Evolutionary conservation across 2,888 invertebrate genomes (phyloP), one percentile per base, ranked within the genome.

Genomic region (Pollenia griseotomentosa): DNA sequence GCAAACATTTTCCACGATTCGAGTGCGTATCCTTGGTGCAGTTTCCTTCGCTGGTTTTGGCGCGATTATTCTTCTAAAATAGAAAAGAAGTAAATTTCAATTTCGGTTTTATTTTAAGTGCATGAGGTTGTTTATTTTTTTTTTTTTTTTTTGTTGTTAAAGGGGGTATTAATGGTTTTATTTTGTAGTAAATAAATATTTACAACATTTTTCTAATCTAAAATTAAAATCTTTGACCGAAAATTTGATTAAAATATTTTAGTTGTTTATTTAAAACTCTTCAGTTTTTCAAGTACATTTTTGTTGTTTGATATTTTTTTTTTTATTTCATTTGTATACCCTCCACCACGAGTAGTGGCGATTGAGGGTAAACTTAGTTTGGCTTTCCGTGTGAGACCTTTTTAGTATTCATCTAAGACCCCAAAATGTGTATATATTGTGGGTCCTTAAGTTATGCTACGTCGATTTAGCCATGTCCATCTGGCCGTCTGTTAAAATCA

Each of bases 171-270:
- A 57, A 46, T 70, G 12, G 10, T 59, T n/a, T 4, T 33, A 33
- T 48, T 48, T 16, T n/a, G 48, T 14, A 10, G 61, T n/a, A 51
- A 66, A 42, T 68, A 68, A 85, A 82, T 82, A 73, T 85, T 85
- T 65, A 16, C 66, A 59, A 59, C 1, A 78, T 61, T 78, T 77
- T 75, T 55, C 68, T 83, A 71, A 86, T 86, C 83, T 86, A 40
- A 79, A 85, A 86, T 79, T 79, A 48, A 83, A 86, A 79, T 83
- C 78, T 79, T 79, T 59, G 33, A 51, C 11, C 16, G 57, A 68
- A 83, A 79, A 79, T 80, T 75, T 80, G 19, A 61, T 74, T 61
- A 68, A 85, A 55, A 48, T 53, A 12, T 48, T 79, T 16, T n/a
- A 16, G 23, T 80, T 74, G 55, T 79, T 84, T 78, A 16, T 73